A percentile compares a stretch with the other conserved stretches of the same genome.
Evolutionary conservation across 2,888 invertebrate genomes (phyloP).

Genomic region (Lasiommata megera): DNA sequence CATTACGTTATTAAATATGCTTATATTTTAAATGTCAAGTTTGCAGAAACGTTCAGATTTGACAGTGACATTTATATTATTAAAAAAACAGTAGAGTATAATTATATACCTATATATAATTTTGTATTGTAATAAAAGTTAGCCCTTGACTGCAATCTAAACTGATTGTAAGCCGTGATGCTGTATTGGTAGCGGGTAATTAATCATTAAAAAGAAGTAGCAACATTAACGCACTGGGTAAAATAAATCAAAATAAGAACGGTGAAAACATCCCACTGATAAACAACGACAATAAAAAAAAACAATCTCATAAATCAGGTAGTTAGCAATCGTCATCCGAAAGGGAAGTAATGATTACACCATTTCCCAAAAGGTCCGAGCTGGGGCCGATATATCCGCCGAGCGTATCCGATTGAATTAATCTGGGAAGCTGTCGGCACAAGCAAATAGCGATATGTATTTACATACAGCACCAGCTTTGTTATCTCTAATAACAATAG

Average conservation of each 20-base stretch:
- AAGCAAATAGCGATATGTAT: slow-evolving; percentile 48
- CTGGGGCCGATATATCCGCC: slow-evolving; percentile 56
- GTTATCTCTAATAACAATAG: neutral
- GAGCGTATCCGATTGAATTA: slow-evolving; percentile 71
- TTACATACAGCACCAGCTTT: slow-evolving; percentile 36
- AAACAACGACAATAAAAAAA: slow-evolving; percentile 24
- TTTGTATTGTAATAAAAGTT: too few relatives aligned
- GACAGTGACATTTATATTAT: too few relatives aligned
- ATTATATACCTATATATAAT: too few relatives aligned
- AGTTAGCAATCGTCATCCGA: slow-evolving; percentile 35
- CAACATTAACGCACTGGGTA: too few relatives aligned
- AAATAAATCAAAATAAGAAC: neutral
- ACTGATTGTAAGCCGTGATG: too few relatives aligned
- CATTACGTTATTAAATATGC: too few relatives aligned
- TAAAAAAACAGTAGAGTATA: too few relatives aligned
- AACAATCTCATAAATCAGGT: slow-evolving; percentile 29
- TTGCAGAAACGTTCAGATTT: too few relatives aligned
- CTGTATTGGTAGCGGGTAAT: too few relatives aligned
- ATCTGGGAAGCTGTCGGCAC: slow-evolving; percentile 52
- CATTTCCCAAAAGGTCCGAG: slow-evolving; percentile 55
- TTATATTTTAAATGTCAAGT: too few relatives aligned
- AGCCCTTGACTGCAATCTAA: too few relatives aligned
- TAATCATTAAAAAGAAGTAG: too few relatives aligned
- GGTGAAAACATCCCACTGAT: neutral
- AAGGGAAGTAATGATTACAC: slow-evolving; percentile 49